These are phyloP conservation scores for Symphodus melops DNA, from an alignment of 2,113 vertebrate genomes.

Conservation along the genomic window DNA sequence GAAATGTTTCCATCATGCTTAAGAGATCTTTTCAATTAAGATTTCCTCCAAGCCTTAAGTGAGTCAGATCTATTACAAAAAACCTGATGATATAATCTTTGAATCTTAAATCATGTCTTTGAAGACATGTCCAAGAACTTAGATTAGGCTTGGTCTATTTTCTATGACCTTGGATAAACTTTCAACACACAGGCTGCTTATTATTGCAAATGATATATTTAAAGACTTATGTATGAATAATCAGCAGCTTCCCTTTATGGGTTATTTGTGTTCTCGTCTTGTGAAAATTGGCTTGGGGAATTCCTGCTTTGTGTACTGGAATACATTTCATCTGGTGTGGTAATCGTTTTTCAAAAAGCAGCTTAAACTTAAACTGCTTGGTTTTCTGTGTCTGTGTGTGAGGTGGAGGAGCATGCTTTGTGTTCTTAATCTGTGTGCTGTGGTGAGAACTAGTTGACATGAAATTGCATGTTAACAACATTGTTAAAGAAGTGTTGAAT, in stretches of 20 bases:
- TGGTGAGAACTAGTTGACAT: slow-evolving; percentile 22
- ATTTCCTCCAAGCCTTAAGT: slow-evolving; percentile 3
- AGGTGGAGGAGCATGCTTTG: slow-evolving; percentile 44
- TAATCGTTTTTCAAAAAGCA: slow-evolving; percentile 60
- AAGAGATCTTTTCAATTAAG: slow-evolving; percentile 34
- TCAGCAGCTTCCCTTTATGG: slow-evolving; percentile 12
- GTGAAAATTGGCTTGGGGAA: slow-evolving; percentile 44
- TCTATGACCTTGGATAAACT: slow-evolving; percentile 34
- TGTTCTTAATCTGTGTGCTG: slow-evolving; percentile 46
- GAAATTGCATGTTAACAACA: slow-evolving; percentile 21
- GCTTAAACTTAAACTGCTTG: slow-evolving; percentile 45
- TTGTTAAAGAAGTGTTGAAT: background rate
- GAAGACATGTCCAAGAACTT: slow-evolving; percentile 36
- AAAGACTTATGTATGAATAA: slow-evolving; percentile 15
- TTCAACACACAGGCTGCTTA: slow-evolving; percentile 29
- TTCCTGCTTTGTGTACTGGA: slow-evolving; percentile 30
- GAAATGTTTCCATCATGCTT: slow-evolving; percentile 20
- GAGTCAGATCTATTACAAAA: slow-evolving; percentile 19
- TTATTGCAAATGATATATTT: slow-evolving; percentile 24
- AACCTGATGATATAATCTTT: slow-evolving; percentile 42
- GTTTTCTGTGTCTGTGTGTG: slow-evolving; percentile 23
- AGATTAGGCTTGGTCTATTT: slow-evolving; percentile 45
- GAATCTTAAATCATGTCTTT: slow-evolving; percentile 42
- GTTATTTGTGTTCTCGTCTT: slow-evolving; percentile 37
- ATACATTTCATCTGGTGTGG: slow-evolving; percentile 42